Evolutionary conservation across 2,113 vertebrate species (phyloP).

Genomic region (Neopipo cinnamomea): DNA sequence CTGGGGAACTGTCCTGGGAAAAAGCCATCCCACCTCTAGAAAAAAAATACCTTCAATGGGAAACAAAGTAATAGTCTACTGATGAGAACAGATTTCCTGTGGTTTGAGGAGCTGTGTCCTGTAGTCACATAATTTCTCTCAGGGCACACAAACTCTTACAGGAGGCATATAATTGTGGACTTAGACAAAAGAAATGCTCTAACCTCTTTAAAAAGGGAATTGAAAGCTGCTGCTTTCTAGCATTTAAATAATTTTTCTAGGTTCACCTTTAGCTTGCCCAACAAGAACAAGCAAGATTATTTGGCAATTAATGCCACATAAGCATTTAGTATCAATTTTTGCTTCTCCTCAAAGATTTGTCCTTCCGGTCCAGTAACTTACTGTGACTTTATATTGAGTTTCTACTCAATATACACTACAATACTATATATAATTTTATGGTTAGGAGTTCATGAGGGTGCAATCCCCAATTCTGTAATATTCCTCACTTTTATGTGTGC

Average conservation of each 20-base stretch:
- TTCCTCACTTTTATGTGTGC: not conserved
- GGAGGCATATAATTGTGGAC: not conserved
- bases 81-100: not conserved
- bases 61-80: not conserved
- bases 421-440: not conserved
- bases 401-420: not conserved
- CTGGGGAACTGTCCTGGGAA: not conserved
- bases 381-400: not conserved
- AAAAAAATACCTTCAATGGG: not conserved
- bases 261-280: not conserved
- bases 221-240: not conserved
- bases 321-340: not conserved
- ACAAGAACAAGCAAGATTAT: not conserved
- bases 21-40: not conserved
- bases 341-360: not conserved
- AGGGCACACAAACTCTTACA: not conserved
- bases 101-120: not conserved
- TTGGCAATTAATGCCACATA: not conserved
- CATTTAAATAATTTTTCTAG: not conserved
- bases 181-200: not conserved
- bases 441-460: not conserved
- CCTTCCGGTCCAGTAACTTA: not conserved
- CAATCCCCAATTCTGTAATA: not conserved
- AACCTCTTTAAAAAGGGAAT: not conserved
- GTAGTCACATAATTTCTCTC: not conserved